Percentiles rank a stretch among this genome's conserved stretches.
Evolutionary conservation across 2,797 vertebrate species (phyloP).

Genomic region (Knipowitschia caucasica): DNA sequence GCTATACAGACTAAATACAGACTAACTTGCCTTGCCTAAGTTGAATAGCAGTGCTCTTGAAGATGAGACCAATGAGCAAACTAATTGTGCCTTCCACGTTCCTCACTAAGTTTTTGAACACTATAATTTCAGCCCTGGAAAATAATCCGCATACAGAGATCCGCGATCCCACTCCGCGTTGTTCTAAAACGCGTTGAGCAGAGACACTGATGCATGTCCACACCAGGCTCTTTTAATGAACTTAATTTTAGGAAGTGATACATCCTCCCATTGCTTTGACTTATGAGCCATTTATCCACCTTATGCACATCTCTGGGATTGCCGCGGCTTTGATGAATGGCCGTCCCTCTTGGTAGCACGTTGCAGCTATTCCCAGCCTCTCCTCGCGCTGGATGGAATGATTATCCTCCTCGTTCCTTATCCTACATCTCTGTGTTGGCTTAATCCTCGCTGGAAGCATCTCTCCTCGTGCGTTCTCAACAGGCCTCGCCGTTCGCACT

Average conservation of each 20-base stretch:
- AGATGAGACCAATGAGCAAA: no score
- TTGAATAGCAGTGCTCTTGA: no score
- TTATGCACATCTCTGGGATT: conserved; percentile 36
- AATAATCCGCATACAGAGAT: not conserved
- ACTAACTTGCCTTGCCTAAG: no score
- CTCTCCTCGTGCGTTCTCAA: conserved; percentile 53
- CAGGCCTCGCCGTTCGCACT: conserved; percentile 50
- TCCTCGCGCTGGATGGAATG: conserved; percentile 34
- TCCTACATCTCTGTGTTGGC: conserved; percentile 63
- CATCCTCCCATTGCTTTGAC: conserved; percentile 58
- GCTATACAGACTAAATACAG: no score
- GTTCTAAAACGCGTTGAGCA: conserved; percentile 12
- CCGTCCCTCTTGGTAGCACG: conserved; percentile 19
- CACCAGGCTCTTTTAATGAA: conserved; percentile 50
- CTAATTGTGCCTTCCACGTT: no score
- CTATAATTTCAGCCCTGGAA: no score
- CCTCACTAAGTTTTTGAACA: no score
- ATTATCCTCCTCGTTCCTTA: conserved; percentile 49
- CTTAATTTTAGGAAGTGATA: conserved; percentile 61
- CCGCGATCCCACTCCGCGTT: not conserved
- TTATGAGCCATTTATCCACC: conserved; percentile 65
- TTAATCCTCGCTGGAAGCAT: conserved; percentile 64
- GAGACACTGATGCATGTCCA: conserved; percentile 54
- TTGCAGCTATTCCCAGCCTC: conserved; percentile 11
- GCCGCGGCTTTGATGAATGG: conserved; percentile 53